Percentiles rank a stretch among this genome's conserved stretches.
Evolutionary conservation across 2,797 vertebrate genomes (phyloP).

Genomic region (Glyptemys insculpta): DNA sequence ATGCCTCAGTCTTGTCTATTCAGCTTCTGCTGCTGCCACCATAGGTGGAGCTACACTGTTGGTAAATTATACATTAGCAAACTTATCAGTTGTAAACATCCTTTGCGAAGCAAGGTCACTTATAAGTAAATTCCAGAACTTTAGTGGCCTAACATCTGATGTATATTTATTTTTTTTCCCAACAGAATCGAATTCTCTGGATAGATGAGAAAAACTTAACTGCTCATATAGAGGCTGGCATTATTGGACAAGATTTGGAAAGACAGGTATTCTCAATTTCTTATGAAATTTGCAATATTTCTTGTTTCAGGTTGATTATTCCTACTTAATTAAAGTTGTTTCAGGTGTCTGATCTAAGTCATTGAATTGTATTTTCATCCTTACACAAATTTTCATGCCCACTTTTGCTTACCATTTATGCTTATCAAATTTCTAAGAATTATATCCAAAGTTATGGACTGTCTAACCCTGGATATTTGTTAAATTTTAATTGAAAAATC

Average conservation of each 20-base stretch:
- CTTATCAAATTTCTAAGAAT: neutral
- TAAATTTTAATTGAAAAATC: neutral
- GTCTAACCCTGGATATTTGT: neutral
- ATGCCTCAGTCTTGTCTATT: neutral
- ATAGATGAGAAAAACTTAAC: slow-evolving; percentile 98
- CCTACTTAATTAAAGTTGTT: neutral
- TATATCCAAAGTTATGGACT: neutral
- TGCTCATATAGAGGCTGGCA: slow-evolving; percentile 94
- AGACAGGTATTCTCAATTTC: slow-evolving; percentile 86
- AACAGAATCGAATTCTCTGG: slow-evolving; percentile 97
- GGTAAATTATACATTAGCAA: no score
- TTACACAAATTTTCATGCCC: neutral
- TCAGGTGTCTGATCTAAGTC: neutral
- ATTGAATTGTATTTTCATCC: neutral
- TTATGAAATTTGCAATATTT: neutral
- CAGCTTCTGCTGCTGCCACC: neutral
- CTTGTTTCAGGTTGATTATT: neutral
- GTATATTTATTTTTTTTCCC: slow-evolving; percentile 29
- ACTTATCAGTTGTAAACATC: no score
- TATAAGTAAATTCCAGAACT: neutral
- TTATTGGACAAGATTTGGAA: slow-evolving; percentile 97
- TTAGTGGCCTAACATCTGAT: neutral
- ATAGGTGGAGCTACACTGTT: neutral
- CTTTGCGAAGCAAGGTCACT: neutral
- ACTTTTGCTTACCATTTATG: neutral